Evolutionary conservation across 2,797 vertebrate genomes (phyloP), one percentile per base, ranked within the genome.

Genomic region (Lepidocolaptes lacrymiger): DNA sequence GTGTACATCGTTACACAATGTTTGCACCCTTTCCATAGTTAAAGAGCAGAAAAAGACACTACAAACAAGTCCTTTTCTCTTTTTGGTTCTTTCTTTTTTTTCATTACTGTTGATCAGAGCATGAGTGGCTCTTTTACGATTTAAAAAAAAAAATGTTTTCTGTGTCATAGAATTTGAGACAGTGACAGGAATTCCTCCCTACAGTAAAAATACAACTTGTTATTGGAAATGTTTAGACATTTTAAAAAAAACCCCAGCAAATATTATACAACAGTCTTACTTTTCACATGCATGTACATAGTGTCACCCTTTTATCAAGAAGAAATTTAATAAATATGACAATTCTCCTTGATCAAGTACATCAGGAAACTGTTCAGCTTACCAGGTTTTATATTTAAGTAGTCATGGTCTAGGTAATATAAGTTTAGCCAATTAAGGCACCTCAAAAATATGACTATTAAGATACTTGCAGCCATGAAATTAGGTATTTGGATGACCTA

Each of bases 21-120:
- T 51, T 72, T 48, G 12, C 24, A 13, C 46, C 14, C 24, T 80
- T 90, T 85, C 93, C 16, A 28, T 51, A 56, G 37, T 46, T 39
- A 44, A 89, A 89, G 63, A 94, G 24, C 67, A 87, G 93, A 89
- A 97, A 95, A 97, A 66, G 85, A 94, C 89, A 54, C 22, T 58
- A 61, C 56, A 93, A 96, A 95, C 58, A 63, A 93, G 62, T 87
- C 73, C 43, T 43, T 43, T 43, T 43, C 43, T 43, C 43, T 43
- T 43, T 80, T 80, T 66, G 5, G 7, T 86, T 83, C 77, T 92
- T 92, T 92, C 78, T 95, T 80, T 74, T 74, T 67, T 94, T 93
- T 72, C 55, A 73, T 55, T 96, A 78, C 21, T 84, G 44, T 82
- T 89, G 77, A 43, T 95, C 77, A 77, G 27, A 93, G 52, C 61